Evolutionary conservation across 2,113 vertebrate genomes (phyloP).

Genomic region (Salvator merianae): DNA sequence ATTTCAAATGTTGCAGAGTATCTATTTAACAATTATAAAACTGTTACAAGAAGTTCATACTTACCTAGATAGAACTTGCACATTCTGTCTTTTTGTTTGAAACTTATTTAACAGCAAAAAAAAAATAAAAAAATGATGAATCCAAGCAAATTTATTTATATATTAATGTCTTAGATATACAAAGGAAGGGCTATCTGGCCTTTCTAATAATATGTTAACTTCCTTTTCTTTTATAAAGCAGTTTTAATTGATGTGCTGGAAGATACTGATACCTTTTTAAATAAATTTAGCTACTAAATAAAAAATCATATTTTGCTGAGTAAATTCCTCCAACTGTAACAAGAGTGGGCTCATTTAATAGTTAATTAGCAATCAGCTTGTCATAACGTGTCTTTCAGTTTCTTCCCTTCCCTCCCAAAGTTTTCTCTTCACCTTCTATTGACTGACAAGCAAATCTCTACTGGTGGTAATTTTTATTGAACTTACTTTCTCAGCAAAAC

Average conservation of each 20-base stretch:
- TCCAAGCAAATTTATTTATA: neutral
- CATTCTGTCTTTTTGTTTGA: neutral
- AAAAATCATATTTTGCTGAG: neutral
- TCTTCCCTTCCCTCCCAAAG: neutral
- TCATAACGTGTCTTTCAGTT: neutral
- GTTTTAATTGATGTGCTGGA: neutral
- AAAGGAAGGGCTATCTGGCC: neutral
- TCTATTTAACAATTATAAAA: neutral
- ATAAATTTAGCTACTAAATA: neutral
- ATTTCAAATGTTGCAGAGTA: neutral
- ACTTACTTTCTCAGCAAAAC: neutral
- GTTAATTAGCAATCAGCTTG: neutral
- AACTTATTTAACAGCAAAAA: no score
- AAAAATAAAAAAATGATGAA: neutral
- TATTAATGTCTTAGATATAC: neutral
- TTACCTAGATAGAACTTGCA: no score
- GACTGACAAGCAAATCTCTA: neutral
- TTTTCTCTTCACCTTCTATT: neutral
- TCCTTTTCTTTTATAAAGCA: neutral
- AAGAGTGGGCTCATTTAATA: neutral
- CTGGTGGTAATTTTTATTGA: neutral
- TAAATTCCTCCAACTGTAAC: neutral
- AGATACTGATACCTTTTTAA: neutral
- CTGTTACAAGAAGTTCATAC: neutral
- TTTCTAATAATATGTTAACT: neutral